Conservation (phyloP, 2,888 invertebrate genomes). For the Scaptomyza polygonia region DNA sequence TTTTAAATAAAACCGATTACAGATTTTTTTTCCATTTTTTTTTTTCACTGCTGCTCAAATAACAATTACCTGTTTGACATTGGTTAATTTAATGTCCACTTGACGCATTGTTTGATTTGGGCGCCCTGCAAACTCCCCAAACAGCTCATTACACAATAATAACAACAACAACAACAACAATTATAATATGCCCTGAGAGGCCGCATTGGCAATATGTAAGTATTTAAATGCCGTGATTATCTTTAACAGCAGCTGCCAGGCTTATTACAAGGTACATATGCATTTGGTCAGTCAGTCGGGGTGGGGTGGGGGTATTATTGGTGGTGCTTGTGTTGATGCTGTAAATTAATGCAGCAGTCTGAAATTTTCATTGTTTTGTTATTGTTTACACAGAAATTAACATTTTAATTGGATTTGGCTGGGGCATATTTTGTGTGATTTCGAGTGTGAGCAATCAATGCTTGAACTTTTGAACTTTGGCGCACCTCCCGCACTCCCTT, state of each 20-base stretch:
- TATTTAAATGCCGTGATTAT: constrained; percentile 63
- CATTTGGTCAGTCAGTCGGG: constrained; percentile 8
- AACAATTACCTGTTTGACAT: constrained; percentile 45
- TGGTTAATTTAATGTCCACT: constrained; percentile 51
- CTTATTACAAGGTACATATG: constrained; percentile 14
- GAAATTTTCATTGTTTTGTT: constrained; percentile 54
- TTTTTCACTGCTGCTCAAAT: constrained; percentile 21
- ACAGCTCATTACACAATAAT: constrained; percentile 59
- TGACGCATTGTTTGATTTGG: constrained; percentile 37
- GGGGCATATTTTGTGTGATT: constrained; percentile 15
- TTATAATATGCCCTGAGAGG: constrained; percentile 28
- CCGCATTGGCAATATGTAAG: constrained; percentile 43
- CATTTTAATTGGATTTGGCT: constrained; percentile 70
- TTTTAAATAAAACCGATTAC: constrained; percentile 14
- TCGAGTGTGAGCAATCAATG: constrained; percentile 8
- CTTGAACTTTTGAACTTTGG: background rate
- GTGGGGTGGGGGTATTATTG: background rate
- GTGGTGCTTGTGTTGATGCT: constrained; percentile 26
- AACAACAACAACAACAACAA: constrained; percentile 25
- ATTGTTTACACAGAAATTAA: constrained; percentile 66
- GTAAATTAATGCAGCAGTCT: constrained; percentile 49
- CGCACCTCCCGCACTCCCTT: background rate
- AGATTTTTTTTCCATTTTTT: constrained; percentile 24
- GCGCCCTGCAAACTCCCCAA: constrained; percentile 21
- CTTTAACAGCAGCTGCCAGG: constrained; percentile 24